phyloP scores from a whole-genome alignment of 2,888 invertebrate genomes.

The Nomada ferruginata region DNA sequence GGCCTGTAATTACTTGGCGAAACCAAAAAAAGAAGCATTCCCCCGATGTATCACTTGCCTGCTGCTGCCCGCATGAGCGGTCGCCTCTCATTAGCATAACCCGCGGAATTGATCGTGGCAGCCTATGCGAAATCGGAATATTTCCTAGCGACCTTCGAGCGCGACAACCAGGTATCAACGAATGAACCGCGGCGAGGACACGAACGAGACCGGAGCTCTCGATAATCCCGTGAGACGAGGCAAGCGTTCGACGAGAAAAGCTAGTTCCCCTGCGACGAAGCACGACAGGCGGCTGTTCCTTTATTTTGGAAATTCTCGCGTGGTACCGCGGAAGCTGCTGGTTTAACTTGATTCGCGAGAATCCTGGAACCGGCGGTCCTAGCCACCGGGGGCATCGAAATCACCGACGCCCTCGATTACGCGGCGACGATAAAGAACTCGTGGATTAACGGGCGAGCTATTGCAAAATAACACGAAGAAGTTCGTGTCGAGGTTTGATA shows the following conservation, averaged over 20 bases:
- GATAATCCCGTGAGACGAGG: slow-evolving; percentile 51
- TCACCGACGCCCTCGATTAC: background rate
- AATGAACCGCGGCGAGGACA: background rate
- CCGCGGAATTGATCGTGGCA: slow-evolving; percentile 36
- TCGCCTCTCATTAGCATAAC: slow-evolving; percentile 73
- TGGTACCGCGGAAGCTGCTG: slow-evolving; percentile 26
- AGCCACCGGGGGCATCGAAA: background rate
- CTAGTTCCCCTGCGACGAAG: slow-evolving; percentile 39
- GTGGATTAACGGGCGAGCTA: slow-evolving; percentile 48
- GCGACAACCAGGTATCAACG: background rate
- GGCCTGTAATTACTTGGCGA: slow-evolving; percentile 66
- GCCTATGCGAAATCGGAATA: slow-evolving; percentile 47
- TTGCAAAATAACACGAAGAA: slow-evolving; percentile 51
- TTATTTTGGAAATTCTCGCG: slow-evolving; percentile 48
- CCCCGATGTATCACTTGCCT: slow-evolving; percentile 66
- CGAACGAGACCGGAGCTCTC: background rate
- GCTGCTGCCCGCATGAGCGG: slow-evolving; percentile 62
- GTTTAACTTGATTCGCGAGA: slow-evolving; percentile 18
- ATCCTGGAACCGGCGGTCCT: background rate
- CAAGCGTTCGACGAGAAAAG: slow-evolving; percentile 53
- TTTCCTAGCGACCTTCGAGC: slow-evolving; percentile 27
- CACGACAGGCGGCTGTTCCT: slow-evolving; percentile 41
- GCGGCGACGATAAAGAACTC: slow-evolving; percentile 28
- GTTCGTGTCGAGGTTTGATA: slow-evolving; percentile 49
- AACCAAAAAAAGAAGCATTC: slow-evolving; percentile 60